Evolutionary conservation across 2,888 invertebrate species (phyloP), one percentile per base, ranked within the genome.

Genomic region (Ernsta delagoae): DNA sequence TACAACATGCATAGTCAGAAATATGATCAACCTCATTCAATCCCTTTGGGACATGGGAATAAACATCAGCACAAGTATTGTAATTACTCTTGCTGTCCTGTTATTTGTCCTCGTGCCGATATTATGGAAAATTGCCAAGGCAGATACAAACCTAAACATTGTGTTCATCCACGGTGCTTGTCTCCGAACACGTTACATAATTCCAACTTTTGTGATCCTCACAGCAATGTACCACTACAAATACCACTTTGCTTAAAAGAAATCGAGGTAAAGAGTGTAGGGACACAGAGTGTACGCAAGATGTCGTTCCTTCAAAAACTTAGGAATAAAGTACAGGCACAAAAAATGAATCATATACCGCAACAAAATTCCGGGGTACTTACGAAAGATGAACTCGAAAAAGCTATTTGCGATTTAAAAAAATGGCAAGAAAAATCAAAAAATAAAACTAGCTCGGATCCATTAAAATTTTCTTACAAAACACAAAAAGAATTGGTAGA

Each of bases 261-360:
- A 76, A 83, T 92, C 59, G 92, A 92, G 83, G 90, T 92, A 0
- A 91, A 88, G 75, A 92, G 88, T 72, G 87, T 82, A 50, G 89
- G 83, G 4, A 90, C 89, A 1, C 92, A 93, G 71, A 92, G 91
- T 75, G 89, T 89, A 39, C 84, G 83, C 48, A 90, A 87, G 70
- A 78, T 86, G 73, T 83, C 89, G 0, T 79, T 90, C 53, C 87
- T 91, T 45, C 73, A 74, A n/a, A 87, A 85, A 70, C 78, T 90
- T n/a, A 79, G 83, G 34, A 81, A 84, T 45, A 89, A 83, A 72
- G 78, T 79, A 11, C 79, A 82, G 50, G 79, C 73, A 43, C 16
- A 59, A 24, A 63, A 64, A 31, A n/a, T 54, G 5, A 59, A 70
- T 7, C 34, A 50, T 3, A 16, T 60, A 50, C 57, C 70, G 24